Conservation (phyloP, 2,113 vertebrate species). For the Chrysemys picta region DNA sequence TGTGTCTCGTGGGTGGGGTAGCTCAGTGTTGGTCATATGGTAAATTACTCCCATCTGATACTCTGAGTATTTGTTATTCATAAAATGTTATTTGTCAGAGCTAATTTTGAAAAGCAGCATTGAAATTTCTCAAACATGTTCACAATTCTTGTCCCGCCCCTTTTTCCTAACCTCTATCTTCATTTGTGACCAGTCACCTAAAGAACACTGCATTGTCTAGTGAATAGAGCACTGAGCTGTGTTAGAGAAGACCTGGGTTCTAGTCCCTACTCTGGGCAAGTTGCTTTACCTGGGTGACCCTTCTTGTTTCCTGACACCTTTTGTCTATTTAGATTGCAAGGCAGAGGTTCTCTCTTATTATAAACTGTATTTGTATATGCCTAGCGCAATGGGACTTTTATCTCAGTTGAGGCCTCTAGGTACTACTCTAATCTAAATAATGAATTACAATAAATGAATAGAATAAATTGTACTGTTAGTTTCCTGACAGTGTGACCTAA, state of each 20-base stretch:
- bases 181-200: neutral
- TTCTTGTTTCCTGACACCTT: neutral
- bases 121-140: neutral
- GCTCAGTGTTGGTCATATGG: accelerated
- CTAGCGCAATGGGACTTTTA: neutral
- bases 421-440: neutral
- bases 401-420: neutral
- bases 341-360: neutral
- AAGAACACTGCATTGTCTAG: neutral
- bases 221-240: neutral
- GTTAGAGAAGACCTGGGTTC: neutral
- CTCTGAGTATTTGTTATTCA: neutral
- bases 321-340: neutral
- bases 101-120: neutral
- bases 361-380: neutral
- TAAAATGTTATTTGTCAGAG: neutral
- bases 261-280: neutral
- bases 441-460: neutral
- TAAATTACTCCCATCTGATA: neutral
- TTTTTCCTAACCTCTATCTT: neutral
- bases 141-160: neutral
- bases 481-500: neutral
- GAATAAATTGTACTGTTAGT: neutral
- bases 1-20: neutral
- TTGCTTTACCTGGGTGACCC: neutral